These are phyloP conservation scores for Dascillus cervinus DNA, from an alignment of 2,888 invertebrate species.

Conservation along the genomic window DNA sequence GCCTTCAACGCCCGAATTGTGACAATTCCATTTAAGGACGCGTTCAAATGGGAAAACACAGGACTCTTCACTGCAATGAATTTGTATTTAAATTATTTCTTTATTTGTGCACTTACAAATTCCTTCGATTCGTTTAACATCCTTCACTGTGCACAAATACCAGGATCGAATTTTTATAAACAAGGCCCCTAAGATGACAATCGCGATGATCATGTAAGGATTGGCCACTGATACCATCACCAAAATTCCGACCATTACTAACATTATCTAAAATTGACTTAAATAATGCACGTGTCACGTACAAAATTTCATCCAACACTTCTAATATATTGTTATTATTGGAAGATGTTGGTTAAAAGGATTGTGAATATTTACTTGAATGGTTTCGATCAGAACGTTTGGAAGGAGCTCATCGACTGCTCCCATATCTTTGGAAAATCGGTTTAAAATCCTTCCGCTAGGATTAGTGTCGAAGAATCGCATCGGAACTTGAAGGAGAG, in stretches of 20 bases:
- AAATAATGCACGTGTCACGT: slow-evolving; percentile 3
- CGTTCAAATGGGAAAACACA: slow-evolving; percentile 78
- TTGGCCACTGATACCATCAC: slow-evolving; percentile 61
- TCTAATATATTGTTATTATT: not conserved
- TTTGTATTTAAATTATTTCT: slow-evolving; percentile 2
- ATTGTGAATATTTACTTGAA: slow-evolving; percentile 37
- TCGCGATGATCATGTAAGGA: slow-evolving; percentile 56
- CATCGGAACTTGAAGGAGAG: slow-evolving; percentile 69
- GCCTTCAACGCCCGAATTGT: slow-evolving; percentile 76
- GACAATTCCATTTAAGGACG: slow-evolving; percentile 72
- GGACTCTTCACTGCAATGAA: slow-evolving; percentile 64
- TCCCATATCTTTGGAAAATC: slow-evolving; percentile 70
- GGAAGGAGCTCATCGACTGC: slow-evolving; percentile 53
- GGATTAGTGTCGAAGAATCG: slow-evolving; percentile 83
- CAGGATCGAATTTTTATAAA: slow-evolving; percentile 56
- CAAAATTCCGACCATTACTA: slow-evolving; percentile 62
- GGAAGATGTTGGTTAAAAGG: not conserved
- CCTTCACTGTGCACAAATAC: slow-evolving; percentile 62
- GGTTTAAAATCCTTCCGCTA: slow-evolving; percentile 64
- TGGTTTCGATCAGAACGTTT: slow-evolving; percentile 45
- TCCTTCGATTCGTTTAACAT: slow-evolving; percentile 57
- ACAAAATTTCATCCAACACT: not conserved
- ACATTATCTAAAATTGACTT: slow-evolving; percentile 45
- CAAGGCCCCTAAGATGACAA: slow-evolving; percentile 51
- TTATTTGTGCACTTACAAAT: slow-evolving; percentile 35